Evolutionary conservation across 2,113 vertebrate genomes (phyloP).

Genomic region (Vicugna pacos): DNA sequence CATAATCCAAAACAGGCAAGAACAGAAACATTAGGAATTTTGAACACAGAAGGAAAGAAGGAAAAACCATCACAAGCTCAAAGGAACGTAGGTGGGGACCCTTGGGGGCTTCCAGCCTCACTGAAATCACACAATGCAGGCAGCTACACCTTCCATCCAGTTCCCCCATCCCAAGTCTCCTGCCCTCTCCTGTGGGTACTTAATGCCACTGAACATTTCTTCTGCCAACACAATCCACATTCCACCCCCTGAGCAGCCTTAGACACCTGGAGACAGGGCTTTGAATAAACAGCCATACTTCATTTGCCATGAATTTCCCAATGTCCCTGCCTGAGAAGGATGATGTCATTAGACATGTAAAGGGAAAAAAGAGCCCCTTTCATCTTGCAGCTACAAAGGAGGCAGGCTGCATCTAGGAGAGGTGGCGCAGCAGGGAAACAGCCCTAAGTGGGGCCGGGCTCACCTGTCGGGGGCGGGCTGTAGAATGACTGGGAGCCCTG

Average conservation of each 20-base stretch:
- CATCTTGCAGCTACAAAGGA: not conserved
- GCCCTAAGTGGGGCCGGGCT: not conserved
- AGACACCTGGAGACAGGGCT: not conserved
- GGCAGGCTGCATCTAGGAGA: not conserved
- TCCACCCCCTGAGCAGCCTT: not conserved
- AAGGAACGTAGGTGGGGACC: not conserved
- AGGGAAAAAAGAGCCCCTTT: not conserved
- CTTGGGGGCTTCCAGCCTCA: not conserved
- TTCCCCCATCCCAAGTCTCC: not conserved
- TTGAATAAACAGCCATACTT: not conserved
- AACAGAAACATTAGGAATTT: not conserved
- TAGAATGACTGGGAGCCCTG: accelerated
- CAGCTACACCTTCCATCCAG: not conserved
- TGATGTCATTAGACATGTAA: not conserved
- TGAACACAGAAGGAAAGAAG: not conserved
- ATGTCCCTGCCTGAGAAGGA: not conserved
- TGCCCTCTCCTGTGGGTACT: not conserved
- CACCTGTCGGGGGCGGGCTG: not conserved
- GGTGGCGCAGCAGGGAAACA: not conserved
- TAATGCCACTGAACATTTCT: not conserved
- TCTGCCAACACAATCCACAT: not conserved
- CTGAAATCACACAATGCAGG: not conserved
- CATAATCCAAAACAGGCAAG: not conserved
- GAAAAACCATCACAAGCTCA: not conserved
- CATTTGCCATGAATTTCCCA: not conserved